Evolutionary conservation across 2,888 invertebrate species (phyloP).

Genomic region (Amorpha juglandis): DNA sequence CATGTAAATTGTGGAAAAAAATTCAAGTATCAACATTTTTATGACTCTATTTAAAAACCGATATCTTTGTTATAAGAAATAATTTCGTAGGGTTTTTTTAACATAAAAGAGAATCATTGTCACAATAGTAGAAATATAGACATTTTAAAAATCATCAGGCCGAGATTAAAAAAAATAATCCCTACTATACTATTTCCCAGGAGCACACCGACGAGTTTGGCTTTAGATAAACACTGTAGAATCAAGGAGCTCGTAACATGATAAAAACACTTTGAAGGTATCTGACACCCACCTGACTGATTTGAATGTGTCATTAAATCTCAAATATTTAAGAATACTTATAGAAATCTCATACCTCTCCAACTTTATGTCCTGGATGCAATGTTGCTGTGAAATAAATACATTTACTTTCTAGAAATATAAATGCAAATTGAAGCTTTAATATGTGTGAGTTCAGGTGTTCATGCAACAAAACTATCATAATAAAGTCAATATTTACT

Average conservation of each 20-base stretch:
- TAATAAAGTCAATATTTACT: constrained; percentile 68
- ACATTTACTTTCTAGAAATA: not conserved
- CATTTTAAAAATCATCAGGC: constrained; percentile 79
- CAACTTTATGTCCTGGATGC: not conserved
- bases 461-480: constrained; percentile 59
- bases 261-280: constrained; percentile 16
- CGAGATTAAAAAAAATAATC: constrained; percentile 57
- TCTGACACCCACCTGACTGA: not conserved
- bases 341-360: not conserved
- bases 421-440: constrained; percentile 27
- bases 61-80: not conserved
- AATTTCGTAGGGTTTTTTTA: not conserved
- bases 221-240: constrained; percentile 69
- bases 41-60: not conserved
- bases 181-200: constrained; percentile 65
- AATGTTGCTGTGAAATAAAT: not conserved
- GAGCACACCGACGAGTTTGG: constrained; percentile 68
- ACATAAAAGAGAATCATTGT: constrained; percentile 66
- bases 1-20: constrained; percentile 3
- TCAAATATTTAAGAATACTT: not conserved
- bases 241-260: not conserved
- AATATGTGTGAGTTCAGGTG: constrained; percentile 75
- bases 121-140: constrained; percentile 81
- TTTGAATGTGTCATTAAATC: not conserved
- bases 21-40: constrained; percentile 8